Percentiles rank a stretch among this genome's conserved stretches.
Evolutionary conservation across 2,797 vertebrate genomes (phyloP).

Genomic region (Erethizon dorsatum): DNA sequence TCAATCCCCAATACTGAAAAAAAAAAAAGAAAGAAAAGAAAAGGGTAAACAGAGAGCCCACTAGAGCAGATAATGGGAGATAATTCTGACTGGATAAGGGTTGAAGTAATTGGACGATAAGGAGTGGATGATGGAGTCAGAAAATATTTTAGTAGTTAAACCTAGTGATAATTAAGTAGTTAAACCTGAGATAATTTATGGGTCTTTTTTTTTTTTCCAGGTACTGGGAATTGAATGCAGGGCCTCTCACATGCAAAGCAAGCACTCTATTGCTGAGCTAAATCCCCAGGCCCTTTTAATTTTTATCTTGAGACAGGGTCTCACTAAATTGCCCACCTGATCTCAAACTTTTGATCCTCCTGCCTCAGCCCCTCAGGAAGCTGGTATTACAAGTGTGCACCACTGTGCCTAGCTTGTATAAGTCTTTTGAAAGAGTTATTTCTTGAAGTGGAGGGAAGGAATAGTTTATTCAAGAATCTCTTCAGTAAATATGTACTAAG

Average conservation of each 20-base stretch:
- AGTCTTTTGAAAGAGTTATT: background rate
- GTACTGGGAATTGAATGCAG: background rate
- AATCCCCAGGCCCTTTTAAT: background rate
- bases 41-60: background rate
- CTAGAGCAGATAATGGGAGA: background rate
- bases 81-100: background rate
- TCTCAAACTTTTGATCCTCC: background rate
- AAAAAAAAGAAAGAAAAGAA: background rate
- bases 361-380: background rate
- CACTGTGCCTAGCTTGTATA: background rate
- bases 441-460: background rate
- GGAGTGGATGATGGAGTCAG: background rate
- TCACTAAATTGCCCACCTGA: background rate
- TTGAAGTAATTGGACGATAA: background rate
- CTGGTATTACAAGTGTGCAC: background rate
- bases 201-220: background rate
- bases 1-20: background rate
- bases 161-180: background rate
- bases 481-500: background rate
- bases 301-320: background rate
- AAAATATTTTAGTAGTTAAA: conserved; percentile 12
- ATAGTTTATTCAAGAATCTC: background rate
- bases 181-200: background rate
- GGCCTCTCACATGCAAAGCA: background rate
- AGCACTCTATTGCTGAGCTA: background rate